These are phyloP conservation scores for Lottia scabra DNA, from an alignment of 2,888 invertebrate species.

Conservation along the genomic window DNA sequence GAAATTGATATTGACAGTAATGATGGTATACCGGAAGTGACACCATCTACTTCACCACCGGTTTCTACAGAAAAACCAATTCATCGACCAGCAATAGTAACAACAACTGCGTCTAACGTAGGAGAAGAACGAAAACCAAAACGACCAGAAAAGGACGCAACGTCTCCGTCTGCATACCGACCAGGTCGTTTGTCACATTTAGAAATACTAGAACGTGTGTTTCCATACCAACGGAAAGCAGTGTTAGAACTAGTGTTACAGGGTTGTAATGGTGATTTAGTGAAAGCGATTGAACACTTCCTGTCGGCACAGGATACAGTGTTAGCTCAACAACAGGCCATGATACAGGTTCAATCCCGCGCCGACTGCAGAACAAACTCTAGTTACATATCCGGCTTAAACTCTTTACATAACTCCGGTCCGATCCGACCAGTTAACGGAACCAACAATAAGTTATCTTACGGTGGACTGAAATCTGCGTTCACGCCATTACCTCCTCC, in stretches of 20 bases:
- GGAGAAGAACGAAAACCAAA: background rate
- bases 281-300: conserved; percentile 91
- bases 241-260: conserved; percentile 92
- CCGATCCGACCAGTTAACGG: conserved; percentile 15
- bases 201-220: conserved; percentile 88
- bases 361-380: conserved; percentile 12
- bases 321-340: conserved; percentile 51
- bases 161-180: conserved; percentile 57
- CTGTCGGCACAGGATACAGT: conserved; percentile 69
- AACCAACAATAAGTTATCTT: conserved; percentile 25
- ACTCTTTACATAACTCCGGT: conserved; percentile 4
- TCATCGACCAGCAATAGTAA: background rate
- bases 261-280: conserved; percentile 90
- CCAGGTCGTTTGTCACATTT: conserved; percentile 72
- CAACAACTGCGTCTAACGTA: conserved; percentile 1
- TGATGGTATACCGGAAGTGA: background rate
- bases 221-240: conserved; percentile 86
- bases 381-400: conserved; percentile 9
- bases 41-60: background rate
- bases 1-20: background rate
- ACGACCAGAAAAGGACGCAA: background rate
- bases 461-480: conserved; percentile 62
- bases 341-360: conserved; percentile 16
- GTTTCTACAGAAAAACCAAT: background rate
- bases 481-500: conserved; percentile 64